These are phyloP conservation scores for Spea multiplicata DNA, from an alignment of 2,113 vertebrate genomes.

Conservation along the genomic window DNA sequence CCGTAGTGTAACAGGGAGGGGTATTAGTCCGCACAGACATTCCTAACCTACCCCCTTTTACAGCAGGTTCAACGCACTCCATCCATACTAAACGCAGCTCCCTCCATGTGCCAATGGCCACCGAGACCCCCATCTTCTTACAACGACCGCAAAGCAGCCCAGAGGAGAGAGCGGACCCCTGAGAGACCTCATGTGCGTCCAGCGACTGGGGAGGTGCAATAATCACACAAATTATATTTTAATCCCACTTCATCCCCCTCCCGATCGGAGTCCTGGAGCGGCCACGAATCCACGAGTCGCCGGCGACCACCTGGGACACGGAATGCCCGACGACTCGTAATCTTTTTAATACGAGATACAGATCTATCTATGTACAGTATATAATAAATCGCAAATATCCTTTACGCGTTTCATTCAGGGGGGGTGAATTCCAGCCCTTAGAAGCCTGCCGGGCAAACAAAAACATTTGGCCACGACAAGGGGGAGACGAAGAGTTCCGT, in stretches of 20 bases:
- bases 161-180: neutral
- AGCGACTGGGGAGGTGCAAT: neutral
- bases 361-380: no score
- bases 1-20: neutral
- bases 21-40: neutral
- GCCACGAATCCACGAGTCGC: no score
- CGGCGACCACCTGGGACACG: neutral
- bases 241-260: neutral
- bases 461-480: no score
- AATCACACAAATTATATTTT: neutral
- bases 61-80: slow-evolving; percentile 43
- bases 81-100: neutral
- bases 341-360: neutral
- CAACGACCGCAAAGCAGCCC: neutral
- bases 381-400: no score
- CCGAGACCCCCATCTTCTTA: neutral
- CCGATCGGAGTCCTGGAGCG: neutral
- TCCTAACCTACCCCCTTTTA: neutral
- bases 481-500: no score
- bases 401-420: no score
- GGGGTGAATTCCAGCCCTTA: no score
- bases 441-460: no score
- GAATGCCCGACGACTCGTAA: no score
- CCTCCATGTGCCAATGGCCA: slow-evolving; percentile 8
- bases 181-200: neutral